These are phyloP conservation scores for Sporophila hypoxantha DNA, from an alignment of 2,113 vertebrate genomes.

Conservation along the genomic window DNA sequence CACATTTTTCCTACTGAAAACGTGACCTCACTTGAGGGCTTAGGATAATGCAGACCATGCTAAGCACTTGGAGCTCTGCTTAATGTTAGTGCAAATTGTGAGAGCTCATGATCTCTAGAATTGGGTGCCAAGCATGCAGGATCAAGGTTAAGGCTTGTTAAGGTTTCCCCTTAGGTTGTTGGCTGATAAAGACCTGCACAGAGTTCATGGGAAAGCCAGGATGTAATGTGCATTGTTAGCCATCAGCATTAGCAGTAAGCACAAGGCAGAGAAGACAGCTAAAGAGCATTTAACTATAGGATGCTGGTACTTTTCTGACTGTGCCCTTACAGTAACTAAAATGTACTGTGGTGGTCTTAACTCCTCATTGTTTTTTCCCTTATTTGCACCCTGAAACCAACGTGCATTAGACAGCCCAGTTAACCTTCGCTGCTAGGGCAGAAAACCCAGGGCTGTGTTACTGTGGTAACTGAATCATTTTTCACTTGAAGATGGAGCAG, in stretches of 20 bases:
- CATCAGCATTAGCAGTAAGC: neutral
- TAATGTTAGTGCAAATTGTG: neutral
- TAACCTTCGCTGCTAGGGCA: constrained; percentile 60
- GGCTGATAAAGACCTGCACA: neutral
- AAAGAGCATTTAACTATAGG: neutral
- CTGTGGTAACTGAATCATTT: constrained; percentile 73
- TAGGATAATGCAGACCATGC: neutral
- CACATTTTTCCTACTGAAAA: neutral
- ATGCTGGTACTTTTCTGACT: neutral
- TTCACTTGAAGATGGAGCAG: constrained; percentile 50
- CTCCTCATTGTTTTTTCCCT: neutral
- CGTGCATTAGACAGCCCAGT: constrained; percentile 42
- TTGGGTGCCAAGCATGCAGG: accelerated
- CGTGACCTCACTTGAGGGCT: neutral
- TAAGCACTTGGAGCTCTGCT: neutral
- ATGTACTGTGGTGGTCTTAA: neutral
- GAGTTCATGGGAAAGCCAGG: neutral
- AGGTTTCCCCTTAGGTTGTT: neutral
- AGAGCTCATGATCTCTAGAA: neutral
- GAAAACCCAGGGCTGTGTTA: constrained; percentile 50
- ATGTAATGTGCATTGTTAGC: neutral
- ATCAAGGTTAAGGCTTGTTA: neutral
- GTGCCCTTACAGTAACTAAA: constrained; percentile 9
- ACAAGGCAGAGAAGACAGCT: neutral
- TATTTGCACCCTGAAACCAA: constrained; percentile 34